Percentiles rank a stretch among this genome's conserved stretches.
Conservation (phyloP, 2,797 vertebrate genomes). For the Lithobates sylvaticus region DNA sequence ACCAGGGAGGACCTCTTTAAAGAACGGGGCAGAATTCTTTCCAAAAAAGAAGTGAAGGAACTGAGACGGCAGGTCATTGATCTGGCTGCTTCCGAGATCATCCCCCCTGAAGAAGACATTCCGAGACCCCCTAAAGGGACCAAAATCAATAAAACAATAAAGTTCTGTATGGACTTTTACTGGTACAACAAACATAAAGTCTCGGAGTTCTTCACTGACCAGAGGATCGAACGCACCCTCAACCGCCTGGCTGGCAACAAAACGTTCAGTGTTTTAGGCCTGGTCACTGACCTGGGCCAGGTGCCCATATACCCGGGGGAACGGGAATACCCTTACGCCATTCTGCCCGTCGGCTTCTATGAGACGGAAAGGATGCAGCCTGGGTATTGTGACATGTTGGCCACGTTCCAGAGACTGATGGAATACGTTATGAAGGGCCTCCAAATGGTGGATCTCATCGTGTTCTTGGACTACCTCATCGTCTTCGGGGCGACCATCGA, state of each 20-base stretch:
- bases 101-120: not conserved
- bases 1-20: not conserved
- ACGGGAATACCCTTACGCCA: not conserved
- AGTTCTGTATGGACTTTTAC: not conserved
- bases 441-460: not conserved
- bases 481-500: not conserved
- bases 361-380: constrained; percentile 9
- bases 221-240: too few species aligned
- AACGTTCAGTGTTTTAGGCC: not conserved
- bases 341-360: constrained; percentile 23
- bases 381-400: not conserved
- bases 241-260: too few species aligned
- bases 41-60: not conserved
- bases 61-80: not conserved
- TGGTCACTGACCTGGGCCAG: not conserved
- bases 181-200: too few species aligned
- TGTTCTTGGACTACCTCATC: constrained; percentile 16
- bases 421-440: not conserved
- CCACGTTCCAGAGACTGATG: not conserved
- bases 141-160: not conserved
- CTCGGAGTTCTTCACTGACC: too few species aligned
- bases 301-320: constrained; percentile 2
- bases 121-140: not conserved
- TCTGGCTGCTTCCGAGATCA: not conserved
- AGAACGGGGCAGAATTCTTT: not conserved